Conservation (phyloP, 2,797 vertebrate genomes). For the Enteromius radiatus region DNA sequence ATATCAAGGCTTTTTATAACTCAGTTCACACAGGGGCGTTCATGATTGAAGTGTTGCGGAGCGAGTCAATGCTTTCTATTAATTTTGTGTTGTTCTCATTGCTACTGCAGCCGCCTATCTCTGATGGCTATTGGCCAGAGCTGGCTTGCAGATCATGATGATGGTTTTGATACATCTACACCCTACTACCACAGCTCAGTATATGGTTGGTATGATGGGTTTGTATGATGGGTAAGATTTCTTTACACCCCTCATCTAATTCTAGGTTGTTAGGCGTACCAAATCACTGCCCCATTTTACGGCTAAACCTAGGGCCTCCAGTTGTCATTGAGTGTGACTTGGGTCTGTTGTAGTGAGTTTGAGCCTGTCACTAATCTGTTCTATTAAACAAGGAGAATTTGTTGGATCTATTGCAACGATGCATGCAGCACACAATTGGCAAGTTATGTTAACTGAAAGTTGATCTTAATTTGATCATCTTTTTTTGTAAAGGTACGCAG, state of each 20-base stretch:
- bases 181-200: conserved; percentile 99
- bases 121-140: conserved; percentile 98
- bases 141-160: conserved; percentile 99
- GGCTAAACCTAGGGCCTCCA: conserved; percentile 47
- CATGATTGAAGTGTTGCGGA: conserved; percentile 69
- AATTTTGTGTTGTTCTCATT: conserved; percentile 99
- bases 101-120: conserved; percentile 99
- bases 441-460: neutral
- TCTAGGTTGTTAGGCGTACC: conserved; percentile 73
- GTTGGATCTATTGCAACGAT: neutral
- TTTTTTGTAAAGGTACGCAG: neutral
- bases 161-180: conserved; percentile 97
- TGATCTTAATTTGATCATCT: neutral
- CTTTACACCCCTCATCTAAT: conserved; percentile 87
- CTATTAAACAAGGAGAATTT: conserved; percentile 67
- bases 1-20: conserved; percentile 53
- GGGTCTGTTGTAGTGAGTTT: conserved; percentile 69
- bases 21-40: conserved; percentile 72
- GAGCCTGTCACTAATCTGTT: conserved; percentile 73
- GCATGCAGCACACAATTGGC: neutral
- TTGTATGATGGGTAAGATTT: conserved; percentile 99
- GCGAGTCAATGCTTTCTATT: conserved; percentile 83
- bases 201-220: conserved; percentile 99
- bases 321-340: conserved; percentile 76
- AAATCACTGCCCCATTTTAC: conserved; percentile 59